Base-by-base conservation (phyloP, 2,888 invertebrate species). In the Microctonus aethiopoides region DNA sequence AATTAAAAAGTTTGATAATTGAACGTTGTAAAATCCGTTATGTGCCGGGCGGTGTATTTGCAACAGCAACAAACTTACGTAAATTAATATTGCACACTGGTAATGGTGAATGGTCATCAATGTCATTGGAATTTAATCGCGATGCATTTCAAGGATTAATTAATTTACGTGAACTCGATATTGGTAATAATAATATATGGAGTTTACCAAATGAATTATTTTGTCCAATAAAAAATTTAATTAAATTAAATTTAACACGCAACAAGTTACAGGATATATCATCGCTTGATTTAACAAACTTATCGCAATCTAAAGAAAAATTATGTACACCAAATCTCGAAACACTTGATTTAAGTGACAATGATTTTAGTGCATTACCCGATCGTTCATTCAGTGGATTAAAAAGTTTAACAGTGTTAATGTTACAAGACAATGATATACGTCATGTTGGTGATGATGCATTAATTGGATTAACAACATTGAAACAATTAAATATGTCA, bases 181-280 rank as follows among this genome's bases (percentile, higher is more conserved):
- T 94, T 70, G 92, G 91, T 39, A 92, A 92, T 80, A 94, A 94
- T 84, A 93, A 93, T 82, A 91, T 94, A 77, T 93, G 93, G 93
- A 91, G 90, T 63, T 86, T 93, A 68, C 94, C 94, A 1, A 88
- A 90, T 26, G 92, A 92, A 82, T 89, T 91, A 83, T 91, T 94
- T 83, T 94, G 94, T 81, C 91, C 92, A 36, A 87, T 94, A 66
- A 91, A 90, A 79, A 91, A 90, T 81, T 88, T 94, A 71, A 90
- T 91, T 74, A 89, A 89, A 75, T 86, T 95, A 66, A 95, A 95
- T 83, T 87, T 94, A 74, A 93, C 94, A 62, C 89, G 90, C 82
- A 95, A 95, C 85, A 91, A 93, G 84, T 88, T 95, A 77, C 93
- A 93, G 87, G 94, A 94, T 85, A 90, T 94, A 75, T 89, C 90